Percentiles rank a stretch among this genome's conserved stretches.
phyloP scores from a whole-genome alignment of 2,797 vertebrate species.

The Pristis pectinata region DNA sequence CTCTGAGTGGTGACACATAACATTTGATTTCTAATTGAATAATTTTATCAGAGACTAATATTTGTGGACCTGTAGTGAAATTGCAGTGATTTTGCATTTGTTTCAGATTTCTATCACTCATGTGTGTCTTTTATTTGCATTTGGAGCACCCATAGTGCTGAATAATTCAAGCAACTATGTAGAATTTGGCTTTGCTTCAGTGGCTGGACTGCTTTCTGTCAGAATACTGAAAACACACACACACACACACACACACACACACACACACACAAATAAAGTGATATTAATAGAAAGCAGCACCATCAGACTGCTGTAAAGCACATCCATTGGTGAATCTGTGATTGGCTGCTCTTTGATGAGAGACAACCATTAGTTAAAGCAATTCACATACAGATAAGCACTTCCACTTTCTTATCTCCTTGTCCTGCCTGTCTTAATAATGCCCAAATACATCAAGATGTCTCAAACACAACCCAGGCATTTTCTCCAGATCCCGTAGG shows the following conservation, averaged over 20 bases:
- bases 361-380: slow-evolving; percentile 13
- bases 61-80: not conserved
- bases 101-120: not conserved
- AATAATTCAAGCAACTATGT: not conserved
- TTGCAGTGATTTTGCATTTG: not conserved
- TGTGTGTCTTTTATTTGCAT: not conserved
- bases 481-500: not conserved
- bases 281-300: not conserved
- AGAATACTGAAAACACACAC: not conserved
- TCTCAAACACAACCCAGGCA: not conserved
- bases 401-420: slow-evolving; percentile 25
- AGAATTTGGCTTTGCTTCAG: not conserved
- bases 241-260: slow-evolving; percentile 6
- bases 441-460: too few relatives aligned
- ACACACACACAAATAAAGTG: not conserved
- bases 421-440: not conserved
- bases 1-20: not conserved
- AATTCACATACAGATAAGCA: slow-evolving; percentile 17
- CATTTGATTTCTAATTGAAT: not conserved
- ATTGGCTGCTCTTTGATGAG: not conserved
- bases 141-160: not conserved
- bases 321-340: too few relatives aligned
- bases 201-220: not conserved
- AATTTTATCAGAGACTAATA: not conserved
- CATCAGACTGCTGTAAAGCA: not conserved